These are phyloP conservation scores for Coreoperca whiteheadi DNA, from an alignment of 2,113 vertebrate species.

Conservation along the genomic window DNA sequence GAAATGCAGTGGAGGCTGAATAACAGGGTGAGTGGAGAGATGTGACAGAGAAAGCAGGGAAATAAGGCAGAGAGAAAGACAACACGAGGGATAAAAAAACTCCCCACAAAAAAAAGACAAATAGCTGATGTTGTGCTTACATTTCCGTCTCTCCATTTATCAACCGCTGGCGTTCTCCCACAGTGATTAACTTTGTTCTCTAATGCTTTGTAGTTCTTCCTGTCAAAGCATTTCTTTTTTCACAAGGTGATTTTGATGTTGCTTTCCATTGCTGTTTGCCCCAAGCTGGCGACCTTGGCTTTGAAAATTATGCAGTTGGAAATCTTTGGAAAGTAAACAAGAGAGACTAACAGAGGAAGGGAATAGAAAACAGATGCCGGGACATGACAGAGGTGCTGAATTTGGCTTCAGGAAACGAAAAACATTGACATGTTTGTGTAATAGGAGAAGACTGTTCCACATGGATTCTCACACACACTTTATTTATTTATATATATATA, in stretches of 20 bases:
- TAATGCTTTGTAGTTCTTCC: conserved; percentile 65
- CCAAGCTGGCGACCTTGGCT: conserved; percentile 65
- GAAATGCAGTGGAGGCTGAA: conserved; percentile 26
- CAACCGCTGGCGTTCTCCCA: conserved; percentile 62
- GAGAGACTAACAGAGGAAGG: conserved; percentile 36
- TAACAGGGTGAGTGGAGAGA: conserved; percentile 29
- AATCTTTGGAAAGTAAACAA: conserved; percentile 69
- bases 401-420: conserved; percentile 34
- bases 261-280: conserved; percentile 57
- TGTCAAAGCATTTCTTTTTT: conserved; percentile 53
- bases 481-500: no score
- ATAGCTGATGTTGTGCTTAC: conserved; percentile 73
- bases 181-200: conserved; percentile 75
- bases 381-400: conserved; percentile 57
- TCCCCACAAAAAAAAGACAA: conserved; percentile 66
- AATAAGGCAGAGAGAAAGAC: conserved; percentile 29
- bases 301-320: conserved; percentile 58
- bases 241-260: conserved; percentile 63
- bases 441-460: conserved; percentile 8
- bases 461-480: background rate
- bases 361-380: conserved; percentile 35
- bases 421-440: conserved; percentile 27
- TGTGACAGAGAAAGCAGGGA: conserved; percentile 20
- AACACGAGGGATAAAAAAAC: conserved; percentile 25
- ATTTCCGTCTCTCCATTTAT: conserved; percentile 64